Evolutionary conservation across 2,797 vertebrate species (phyloP).

Genomic region (Channa striata): DNA sequence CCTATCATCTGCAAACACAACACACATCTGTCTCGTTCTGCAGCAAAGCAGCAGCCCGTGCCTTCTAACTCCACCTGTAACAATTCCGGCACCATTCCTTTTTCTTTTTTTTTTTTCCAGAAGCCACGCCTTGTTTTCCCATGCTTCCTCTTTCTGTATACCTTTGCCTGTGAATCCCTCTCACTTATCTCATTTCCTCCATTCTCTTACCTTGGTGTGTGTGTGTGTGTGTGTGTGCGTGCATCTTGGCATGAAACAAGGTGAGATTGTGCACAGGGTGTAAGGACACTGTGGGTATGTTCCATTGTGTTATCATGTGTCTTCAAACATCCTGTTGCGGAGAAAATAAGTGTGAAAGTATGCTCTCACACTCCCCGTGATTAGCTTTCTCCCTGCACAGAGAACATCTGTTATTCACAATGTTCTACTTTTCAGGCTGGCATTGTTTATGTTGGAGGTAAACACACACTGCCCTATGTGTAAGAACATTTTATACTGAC

Average conservation of each 20-base stretch:
- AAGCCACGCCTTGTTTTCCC: constrained; percentile 8
- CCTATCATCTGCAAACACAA: constrained; percentile 60
- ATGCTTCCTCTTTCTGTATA: not conserved
- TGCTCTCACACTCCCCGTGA: constrained; percentile 57
- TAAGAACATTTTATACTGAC: constrained; percentile 24
- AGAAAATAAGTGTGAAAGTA: constrained; percentile 70
- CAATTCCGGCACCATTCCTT: constrained; percentile 19
- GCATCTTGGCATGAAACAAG: constrained; percentile 39
- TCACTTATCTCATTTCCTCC: constrained; percentile 15
- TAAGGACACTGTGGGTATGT: constrained; percentile 37
- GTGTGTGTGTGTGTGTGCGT: constrained; percentile 18
- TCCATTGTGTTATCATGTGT: constrained; percentile 63
- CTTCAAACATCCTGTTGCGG: constrained; percentile 66
- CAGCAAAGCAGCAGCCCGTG: constrained; percentile 15
- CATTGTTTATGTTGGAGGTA: constrained; percentile 42
- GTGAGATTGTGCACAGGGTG: constrained; percentile 50
- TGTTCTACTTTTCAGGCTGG: constrained; percentile 40
- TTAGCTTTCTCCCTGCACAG: constrained; percentile 46
- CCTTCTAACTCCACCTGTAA: constrained; percentile 24
- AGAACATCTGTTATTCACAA: constrained; percentile 66
- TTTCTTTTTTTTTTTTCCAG: constrained; percentile 2
- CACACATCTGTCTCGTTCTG: constrained; percentile 61
- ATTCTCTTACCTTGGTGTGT: constrained; percentile 3
- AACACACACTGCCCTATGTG: constrained; percentile 11
- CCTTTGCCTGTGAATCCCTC: constrained; percentile 18